These are phyloP conservation scores for Phymastichus coffea DNA, from an alignment of 1,140 invertebrate genomes.

Conservation along the genomic window DNA sequence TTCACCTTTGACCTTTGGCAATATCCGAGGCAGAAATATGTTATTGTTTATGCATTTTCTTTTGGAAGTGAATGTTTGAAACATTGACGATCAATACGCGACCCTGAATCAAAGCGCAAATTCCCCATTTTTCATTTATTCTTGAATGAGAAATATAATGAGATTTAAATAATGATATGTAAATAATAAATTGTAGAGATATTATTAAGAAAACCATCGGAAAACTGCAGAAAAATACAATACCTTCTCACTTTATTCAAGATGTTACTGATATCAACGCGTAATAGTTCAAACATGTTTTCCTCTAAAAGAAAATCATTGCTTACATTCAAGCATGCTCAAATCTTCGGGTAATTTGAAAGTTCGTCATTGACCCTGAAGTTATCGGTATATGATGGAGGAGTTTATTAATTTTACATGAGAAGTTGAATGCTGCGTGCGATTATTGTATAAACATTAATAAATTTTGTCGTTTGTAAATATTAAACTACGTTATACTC, in stretches of 20 bases:
- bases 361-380: neutral
- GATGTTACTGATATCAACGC: neutral
- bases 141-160: too few species aligned
- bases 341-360: neutral
- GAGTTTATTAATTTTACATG: conserved; percentile 21
- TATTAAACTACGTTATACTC: too few species aligned
- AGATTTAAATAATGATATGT: conserved; percentile 14
- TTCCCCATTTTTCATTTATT: conserved; percentile 6
- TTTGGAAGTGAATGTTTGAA: neutral
- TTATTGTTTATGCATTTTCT: neutral
- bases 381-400: neutral
- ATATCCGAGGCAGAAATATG: neutral
- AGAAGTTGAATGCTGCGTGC: conserved; percentile 8
- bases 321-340: neutral
- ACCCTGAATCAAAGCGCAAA: neutral
- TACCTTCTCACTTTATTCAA: conserved; percentile 8
- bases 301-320: conserved; percentile 6
- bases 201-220: conserved; percentile 2
- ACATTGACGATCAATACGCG: neutral
- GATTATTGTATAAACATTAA: conserved; percentile 19
- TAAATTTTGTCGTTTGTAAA: conserved; percentile 22
- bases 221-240: neutral
- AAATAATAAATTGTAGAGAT: conserved; percentile 21
- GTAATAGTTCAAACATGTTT: neutral
- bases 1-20: neutral